Evolutionary conservation across 2,113 vertebrate genomes (phyloP).

Genomic region (Phrynosoma blainvillii): DNA sequence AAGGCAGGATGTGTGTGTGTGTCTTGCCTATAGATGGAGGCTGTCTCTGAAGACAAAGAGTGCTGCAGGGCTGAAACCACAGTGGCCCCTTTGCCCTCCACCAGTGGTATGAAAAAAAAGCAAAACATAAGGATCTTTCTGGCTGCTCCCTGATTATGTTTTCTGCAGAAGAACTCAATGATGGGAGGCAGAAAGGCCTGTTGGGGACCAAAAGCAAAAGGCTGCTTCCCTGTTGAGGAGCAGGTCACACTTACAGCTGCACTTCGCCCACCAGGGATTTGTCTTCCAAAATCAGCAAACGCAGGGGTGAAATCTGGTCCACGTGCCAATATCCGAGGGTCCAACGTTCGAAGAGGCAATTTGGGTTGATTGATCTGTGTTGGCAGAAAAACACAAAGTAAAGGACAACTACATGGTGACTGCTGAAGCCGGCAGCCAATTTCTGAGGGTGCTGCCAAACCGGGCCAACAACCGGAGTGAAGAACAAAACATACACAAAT

Average conservation of each 20-base stretch:
- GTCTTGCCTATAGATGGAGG: background rate
- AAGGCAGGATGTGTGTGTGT: no score
- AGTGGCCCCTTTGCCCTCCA: no score
- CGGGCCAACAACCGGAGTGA: background rate
- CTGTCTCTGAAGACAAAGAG: background rate
- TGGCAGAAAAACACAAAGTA: constrained; percentile 29
- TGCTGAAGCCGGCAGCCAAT: no score
- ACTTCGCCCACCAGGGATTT: constrained; percentile 85
- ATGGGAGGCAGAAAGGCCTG: no score
- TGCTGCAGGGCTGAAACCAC: background rate
- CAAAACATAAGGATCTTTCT: no score
- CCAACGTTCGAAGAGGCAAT: constrained; percentile 83
- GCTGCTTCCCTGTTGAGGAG: no score
- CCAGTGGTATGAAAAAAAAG: no score
- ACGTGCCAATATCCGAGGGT: constrained; percentile 89
- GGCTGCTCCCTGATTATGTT: no score
- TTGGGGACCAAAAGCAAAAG: background rate
- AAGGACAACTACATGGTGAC: accelerated
- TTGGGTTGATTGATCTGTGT: constrained; percentile 94
- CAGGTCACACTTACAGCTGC: constrained; percentile 83
- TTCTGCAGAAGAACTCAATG: no score
- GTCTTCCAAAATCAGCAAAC: constrained; percentile 95
- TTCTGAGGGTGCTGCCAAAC: no score
- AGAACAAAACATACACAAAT: background rate
- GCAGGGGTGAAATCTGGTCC: constrained; percentile 98